Percentiles rank a stretch among this genome's conserved stretches.
phyloP scores from a whole-genome alignment of 2,113 vertebrate genomes.

The Corvus hawaiiensis region DNA sequence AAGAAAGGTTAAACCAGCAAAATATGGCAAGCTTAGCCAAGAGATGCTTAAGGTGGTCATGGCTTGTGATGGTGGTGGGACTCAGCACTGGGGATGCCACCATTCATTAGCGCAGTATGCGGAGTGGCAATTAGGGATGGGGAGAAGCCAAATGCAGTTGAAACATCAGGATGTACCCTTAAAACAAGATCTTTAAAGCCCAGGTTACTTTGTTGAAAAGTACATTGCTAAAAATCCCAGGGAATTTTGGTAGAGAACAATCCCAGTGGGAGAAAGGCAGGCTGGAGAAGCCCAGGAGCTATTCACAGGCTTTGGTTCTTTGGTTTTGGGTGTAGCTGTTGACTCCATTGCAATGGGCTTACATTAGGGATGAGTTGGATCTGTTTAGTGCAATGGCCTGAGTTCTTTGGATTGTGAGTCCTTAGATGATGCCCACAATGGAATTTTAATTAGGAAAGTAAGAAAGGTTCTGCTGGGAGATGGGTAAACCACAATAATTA shows the following conservation, averaged over 20 bases:
- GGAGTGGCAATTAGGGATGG: neutral
- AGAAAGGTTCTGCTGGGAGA: slow-evolving; percentile 29
- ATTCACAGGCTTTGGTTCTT: neutral
- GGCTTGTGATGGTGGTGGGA: neutral
- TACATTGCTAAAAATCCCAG: neutral
- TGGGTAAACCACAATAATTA: neutral
- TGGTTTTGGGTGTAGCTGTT: slow-evolving; percentile 50
- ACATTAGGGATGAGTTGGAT: neutral
- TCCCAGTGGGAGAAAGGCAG: neutral
- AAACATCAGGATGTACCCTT: neutral
- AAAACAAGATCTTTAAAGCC: neutral
- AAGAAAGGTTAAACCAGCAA: slow-evolving; percentile 28
- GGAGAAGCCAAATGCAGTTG: neutral
- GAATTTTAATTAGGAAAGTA: slow-evolving; percentile 52
- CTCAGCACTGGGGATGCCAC: neutral
- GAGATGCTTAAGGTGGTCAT: neutral
- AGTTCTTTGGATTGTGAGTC: neutral
- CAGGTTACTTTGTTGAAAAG: neutral
- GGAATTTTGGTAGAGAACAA: neutral
- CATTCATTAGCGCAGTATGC: rapidly evolving
- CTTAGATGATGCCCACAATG: slow-evolving; percentile 44
- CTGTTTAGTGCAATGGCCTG: slow-evolving; percentile 41
- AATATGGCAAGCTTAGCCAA: neutral
- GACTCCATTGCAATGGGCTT: slow-evolving; percentile 2
- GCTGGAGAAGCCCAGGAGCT: neutral